phyloP scores from a whole-genome alignment of 2,888 invertebrate genomes.

The Tachina fera region DNA sequence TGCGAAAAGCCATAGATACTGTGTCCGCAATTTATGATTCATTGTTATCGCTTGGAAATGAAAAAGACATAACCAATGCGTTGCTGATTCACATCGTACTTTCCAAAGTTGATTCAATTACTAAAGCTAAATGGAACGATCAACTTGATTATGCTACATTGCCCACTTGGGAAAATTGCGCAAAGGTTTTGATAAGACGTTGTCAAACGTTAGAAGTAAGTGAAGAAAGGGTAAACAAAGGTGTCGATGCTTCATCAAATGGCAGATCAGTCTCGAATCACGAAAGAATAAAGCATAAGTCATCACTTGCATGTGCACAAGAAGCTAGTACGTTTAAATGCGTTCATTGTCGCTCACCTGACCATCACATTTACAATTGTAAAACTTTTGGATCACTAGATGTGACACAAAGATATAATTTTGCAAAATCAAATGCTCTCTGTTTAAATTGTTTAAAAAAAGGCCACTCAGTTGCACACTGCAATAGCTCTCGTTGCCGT shows the following conservation, averaged over 20 bases:
- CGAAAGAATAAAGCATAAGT: background rate
- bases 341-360: no score
- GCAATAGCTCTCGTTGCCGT: background rate
- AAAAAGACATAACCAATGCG: conserved; percentile 19
- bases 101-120: conserved; percentile 34
- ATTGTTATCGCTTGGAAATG: conserved; percentile 14
- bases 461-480: conserved; percentile 11
- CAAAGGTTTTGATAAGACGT: conserved; percentile 9
- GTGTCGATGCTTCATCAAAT: no score
- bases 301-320: background rate
- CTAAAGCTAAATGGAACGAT: conserved; percentile 50
- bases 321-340: no score
- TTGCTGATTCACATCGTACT: conserved; percentile 13
- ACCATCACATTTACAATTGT: background rate
- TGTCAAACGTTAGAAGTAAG: background rate
- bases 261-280: no score
- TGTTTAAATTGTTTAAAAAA: conserved; percentile 29
- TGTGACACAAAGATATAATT: conserved; percentile 16
- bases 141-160: conserved; percentile 9
- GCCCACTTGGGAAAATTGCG: conserved; percentile 19
- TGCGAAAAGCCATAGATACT: conserved; percentile 13
- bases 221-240: background rate
- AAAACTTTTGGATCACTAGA: background rate
- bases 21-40: conserved; percentile 34
- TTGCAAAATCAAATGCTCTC: conserved; percentile 9